Conservation (phyloP, 2,113 vertebrate genomes). For the Dicerorhinus sumatrensis region DNA sequence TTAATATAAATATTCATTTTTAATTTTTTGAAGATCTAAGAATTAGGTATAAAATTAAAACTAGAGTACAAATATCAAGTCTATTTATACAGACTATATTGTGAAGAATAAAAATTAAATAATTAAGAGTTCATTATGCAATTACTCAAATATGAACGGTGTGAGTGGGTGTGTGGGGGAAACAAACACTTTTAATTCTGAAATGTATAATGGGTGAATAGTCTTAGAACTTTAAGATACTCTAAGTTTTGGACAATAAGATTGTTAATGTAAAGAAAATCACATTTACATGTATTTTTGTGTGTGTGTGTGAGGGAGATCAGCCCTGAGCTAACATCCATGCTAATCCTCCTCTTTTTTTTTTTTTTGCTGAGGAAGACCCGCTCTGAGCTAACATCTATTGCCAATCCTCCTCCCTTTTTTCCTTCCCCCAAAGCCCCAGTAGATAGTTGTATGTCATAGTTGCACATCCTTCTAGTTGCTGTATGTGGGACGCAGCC, state of each 20-base stretch:
- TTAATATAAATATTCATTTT: constrained; percentile 57
- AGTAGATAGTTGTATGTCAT: too few species aligned
- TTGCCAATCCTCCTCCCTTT: too few species aligned
- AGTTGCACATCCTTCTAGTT: too few species aligned
- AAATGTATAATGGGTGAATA: neutral
- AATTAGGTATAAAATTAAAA: constrained; percentile 48
- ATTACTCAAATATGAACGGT: neutral
- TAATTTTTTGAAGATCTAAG: constrained; percentile 44
- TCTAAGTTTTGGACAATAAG: neutral
- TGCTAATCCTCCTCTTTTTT: too few species aligned
- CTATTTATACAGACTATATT: neutral
- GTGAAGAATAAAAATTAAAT: constrained; percentile 15
- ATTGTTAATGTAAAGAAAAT: neutral
- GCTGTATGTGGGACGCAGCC: too few species aligned
- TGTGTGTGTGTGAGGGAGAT: too few species aligned
- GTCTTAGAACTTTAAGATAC: neutral
- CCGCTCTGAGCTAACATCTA: too few species aligned
- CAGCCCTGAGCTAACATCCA: too few species aligned
- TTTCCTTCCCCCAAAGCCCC: too few species aligned
- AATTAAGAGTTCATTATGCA: neutral
- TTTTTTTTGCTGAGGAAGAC: too few species aligned
- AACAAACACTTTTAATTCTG: neutral
- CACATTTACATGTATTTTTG: neutral
- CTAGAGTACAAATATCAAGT: neutral
- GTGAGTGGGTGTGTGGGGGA: neutral